These are phyloP conservation scores for Nasonia giraulti DNA, from an alignment of 1,140 invertebrate genomes.

Conservation along the genomic window DNA sequence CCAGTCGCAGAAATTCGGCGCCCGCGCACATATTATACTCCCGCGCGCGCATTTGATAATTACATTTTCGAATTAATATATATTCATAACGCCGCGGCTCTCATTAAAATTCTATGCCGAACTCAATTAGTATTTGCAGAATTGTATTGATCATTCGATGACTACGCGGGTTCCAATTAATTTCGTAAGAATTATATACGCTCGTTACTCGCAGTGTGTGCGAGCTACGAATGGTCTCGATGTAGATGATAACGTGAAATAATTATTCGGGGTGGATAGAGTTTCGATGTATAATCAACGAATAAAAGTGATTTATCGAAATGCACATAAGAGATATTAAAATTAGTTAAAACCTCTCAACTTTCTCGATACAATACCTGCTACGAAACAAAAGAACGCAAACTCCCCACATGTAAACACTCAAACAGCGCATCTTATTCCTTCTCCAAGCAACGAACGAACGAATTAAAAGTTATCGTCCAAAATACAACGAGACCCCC, in stretches of 20 bases:
- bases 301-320: no score
- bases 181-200: no score
- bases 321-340: no score
- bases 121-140: background rate
- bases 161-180: no score
- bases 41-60: slow-evolving; percentile 26
- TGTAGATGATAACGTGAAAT: background rate
- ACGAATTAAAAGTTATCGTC: background rate
- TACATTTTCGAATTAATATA: slow-evolving; percentile 39
- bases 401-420: no score
- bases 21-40: background rate
- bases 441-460: background rate
- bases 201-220: no score
- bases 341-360: background rate
- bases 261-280: no score
- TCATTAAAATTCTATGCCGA: background rate
- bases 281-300: no score
- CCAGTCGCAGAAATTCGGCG: slow-evolving; percentile 40
- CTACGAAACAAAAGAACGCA: background rate
- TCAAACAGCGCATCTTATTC: background rate
- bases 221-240: background rate
- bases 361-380: background rate
- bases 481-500: background rate
- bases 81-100: background rate
- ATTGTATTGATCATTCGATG: background rate